Evolutionary conservation across 2,797 vertebrate species (phyloP), one percentile per base, ranked within the genome.

Genomic region (Neosilurus hyrtlii): DNA sequence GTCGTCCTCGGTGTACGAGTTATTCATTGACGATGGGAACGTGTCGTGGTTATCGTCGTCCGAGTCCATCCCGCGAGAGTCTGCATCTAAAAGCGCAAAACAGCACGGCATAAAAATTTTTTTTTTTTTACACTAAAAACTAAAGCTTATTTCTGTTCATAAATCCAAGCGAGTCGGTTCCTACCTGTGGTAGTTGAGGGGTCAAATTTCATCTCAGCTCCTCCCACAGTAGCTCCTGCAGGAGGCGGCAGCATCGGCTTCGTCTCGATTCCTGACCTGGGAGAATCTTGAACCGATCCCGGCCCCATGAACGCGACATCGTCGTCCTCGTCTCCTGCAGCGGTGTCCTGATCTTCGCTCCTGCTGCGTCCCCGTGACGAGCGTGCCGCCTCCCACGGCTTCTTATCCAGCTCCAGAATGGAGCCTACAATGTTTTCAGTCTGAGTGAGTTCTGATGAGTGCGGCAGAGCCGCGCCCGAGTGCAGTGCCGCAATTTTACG

Each of bases 391-490:
- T 9, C 85, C 88, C 85, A 82, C 7, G 89, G 90, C 1, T 92
- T 89, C 22, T 84, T 87, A 11, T 89, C 90, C 91, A 95, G 92
- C 89, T 95, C 92, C 74, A 95, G 89, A 75, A 95, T 95, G 84
- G 94, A 91, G 59, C 93, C 92, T 7, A 95, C 93, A 18, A 95
- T 92, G 83, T 91, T 90, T 86, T 95, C 94, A 0, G 92, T 94
- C 6, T 91, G 93, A 49, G 92, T 94, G 12, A 95, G 93, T 72
- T 94, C 94, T 22, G 90, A 92, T 85, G 16, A 92, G 91, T 0
- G 81, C 52, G 62, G 85, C 49, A 52, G 81, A 65, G 16, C 66
- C 49, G 22, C 43, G 62, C 93, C 93, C 0, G 92, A 86, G 15
- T 90, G 90, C 92, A 94, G 92, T 18, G 94, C 93, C 0, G 90